A percentile compares a stretch with the other conserved stretches of the same genome.
Conservation (phyloP, 2,888 invertebrate species). For the Branchinecta sandiegonensis region DNA sequence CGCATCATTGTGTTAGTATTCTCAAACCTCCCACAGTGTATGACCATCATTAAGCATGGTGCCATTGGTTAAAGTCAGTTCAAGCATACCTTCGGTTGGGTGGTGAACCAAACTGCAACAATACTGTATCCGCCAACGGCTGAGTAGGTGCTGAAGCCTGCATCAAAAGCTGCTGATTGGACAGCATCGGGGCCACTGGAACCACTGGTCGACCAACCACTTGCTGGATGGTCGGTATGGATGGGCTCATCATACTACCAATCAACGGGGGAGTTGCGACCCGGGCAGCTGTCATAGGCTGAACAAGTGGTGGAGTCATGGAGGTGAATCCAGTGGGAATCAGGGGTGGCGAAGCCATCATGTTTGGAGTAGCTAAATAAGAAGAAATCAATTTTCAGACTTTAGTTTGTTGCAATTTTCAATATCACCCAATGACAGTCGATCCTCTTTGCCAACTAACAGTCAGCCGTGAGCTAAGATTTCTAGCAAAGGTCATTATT, state of each 20-base stretch:
- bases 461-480: no score
- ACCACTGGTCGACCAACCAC: constrained; percentile 13
- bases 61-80: no score
- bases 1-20: no score
- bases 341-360: constrained; percentile 13
- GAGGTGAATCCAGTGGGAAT: constrained; percentile 4
- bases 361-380: no score
- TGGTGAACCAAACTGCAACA: constrained; percentile 5
- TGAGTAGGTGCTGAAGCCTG: not conserved
- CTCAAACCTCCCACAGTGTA: no score
- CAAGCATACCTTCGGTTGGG: no score
- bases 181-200: constrained; percentile 22
- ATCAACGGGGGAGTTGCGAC: not conserved
- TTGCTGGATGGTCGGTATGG: not conserved
- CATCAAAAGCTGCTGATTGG: constrained; percentile 6
- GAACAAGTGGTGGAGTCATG: constrained; percentile 1
- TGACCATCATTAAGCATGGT: no score
- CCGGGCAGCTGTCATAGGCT: constrained; percentile 9
- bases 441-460: no score
- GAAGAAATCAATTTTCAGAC: no score
- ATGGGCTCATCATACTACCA: not conserved
- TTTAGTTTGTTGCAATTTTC: no score
- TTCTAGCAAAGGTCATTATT: no score
- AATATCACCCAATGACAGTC: no score
- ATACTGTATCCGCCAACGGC: not conserved